A percentile compares a stretch with the other conserved stretches of the same genome.
phyloP scores from a whole-genome alignment of 2,888 invertebrate species.

The Leptinotarsa haldemani region DNA sequence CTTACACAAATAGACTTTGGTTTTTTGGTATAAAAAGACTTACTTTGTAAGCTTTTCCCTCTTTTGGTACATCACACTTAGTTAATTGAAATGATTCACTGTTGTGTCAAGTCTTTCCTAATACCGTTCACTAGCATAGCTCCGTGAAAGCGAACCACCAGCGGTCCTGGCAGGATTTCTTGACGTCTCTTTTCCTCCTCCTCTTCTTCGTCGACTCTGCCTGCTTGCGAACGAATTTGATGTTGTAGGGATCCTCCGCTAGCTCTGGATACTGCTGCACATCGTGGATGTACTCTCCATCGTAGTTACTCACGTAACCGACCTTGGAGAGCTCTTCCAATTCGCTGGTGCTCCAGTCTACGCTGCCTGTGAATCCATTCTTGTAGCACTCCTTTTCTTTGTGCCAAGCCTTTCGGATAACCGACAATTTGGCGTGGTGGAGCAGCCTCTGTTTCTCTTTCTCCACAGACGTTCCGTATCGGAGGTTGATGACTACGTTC shows the following conservation, averaged over 20 bases:
- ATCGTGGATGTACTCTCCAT: constrained; percentile 92
- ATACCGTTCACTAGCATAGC: constrained; percentile 59
- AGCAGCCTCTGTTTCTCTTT: constrained; percentile 89
- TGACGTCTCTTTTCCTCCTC: constrained; percentile 75
- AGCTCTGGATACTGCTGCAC: constrained; percentile 90
- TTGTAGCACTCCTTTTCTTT: constrained; percentile 88
- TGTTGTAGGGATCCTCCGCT: constrained; percentile 95
- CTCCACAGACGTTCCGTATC: constrained; percentile 93
- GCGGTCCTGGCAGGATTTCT: constrained; percentile 57
- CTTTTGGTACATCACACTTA: constrained; percentile 67
- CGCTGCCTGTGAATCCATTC: constrained; percentile 78
- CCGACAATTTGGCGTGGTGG: constrained; percentile 89
- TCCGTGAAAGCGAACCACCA: constrained; percentile 68
- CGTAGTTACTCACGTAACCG: constrained; percentile 87
- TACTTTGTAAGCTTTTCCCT: constrained; percentile 60
- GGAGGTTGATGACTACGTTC: constrained; percentile 90
- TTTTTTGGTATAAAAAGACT: constrained; percentile 69
- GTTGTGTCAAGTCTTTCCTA: constrained; percentile 36
- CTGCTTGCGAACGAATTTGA: constrained; percentile 87
- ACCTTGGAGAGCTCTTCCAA: constrained; percentile 88
- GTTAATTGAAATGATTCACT: constrained; percentile 64
- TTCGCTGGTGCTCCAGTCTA: constrained; percentile 90
- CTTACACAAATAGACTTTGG: constrained; percentile 76
- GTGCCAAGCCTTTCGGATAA: constrained; percentile 93
- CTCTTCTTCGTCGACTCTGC: constrained; percentile 78